Evolutionary conservation across 2,888 invertebrate genomes (phyloP), one percentile per base, ranked within the genome.

Genomic region (Alloplasta piceator): DNA sequence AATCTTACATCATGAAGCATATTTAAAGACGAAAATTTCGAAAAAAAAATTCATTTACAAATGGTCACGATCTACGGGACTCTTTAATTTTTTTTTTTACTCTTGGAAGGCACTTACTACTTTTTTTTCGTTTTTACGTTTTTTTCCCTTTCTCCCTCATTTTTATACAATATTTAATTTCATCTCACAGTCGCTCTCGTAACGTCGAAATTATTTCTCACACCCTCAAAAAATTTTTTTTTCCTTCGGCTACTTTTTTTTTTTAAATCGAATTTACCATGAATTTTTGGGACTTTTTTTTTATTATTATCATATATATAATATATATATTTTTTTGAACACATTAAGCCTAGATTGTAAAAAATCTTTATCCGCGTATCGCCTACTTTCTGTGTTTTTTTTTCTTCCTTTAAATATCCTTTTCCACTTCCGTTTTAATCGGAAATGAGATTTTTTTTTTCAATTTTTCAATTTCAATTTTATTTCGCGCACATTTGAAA

Each of bases 51-150:
- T 89, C n/a, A 90, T 90, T 90, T 88, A 91, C 90, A 91, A 90
- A 90, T 92, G 90, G 92, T 92, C 92, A 91, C 92, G 92, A 91
- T 92, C 91, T 92, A 92, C 91, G 92, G 90, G 91, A 92, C 90
- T 91, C 90, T 88, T 91, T 88, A 89, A 86, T 88, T 84, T 84
- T 88, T 88, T 87, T 89, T 86, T 87, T 86, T 86, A 85, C 84
- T 90, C 94, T 94, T 95, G 95, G 95, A 96, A 96, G 96, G 96
- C 96, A 96, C 96, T 96, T 96, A 95, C 95, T 95, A 95, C 95
- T 94, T 94, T 94, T 94, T 94, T 93, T 89, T 93, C 91, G 26
- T 93, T 92, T 95, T 95, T 95, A 95, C 95, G 95, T 89, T 90
- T 87, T 89, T 85, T 82, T 82, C 38, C 43, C 63, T 64, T 71